Conservation (phyloP, 2,888 invertebrate genomes). For the Antheraea assamensis region DNA sequence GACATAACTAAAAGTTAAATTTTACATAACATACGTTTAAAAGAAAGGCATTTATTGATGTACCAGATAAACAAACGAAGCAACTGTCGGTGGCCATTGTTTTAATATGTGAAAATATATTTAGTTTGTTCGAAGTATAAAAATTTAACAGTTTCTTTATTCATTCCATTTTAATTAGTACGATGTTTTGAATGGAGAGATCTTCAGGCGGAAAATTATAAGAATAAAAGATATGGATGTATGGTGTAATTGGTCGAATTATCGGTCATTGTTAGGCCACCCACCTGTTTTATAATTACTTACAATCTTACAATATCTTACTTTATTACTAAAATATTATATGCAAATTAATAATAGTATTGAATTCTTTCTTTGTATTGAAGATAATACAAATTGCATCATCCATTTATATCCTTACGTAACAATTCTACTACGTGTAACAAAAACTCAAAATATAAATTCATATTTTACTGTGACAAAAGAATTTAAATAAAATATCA, state of each 20-base stretch:
- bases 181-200: conserved; percentile 24
- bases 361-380: background rate
- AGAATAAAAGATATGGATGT: conserved; percentile 1
- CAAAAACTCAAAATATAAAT: background rate
- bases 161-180: conserved; percentile 69
- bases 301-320: background rate
- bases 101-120: conserved; percentile 73
- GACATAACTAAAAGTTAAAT: conserved; percentile 64
- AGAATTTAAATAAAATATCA: too few species aligned
- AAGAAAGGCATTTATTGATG: conserved; percentile 75
- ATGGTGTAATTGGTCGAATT: background rate
- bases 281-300: conserved; percentile 12
- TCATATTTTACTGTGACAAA: background rate
- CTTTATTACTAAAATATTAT: conserved; percentile 2
- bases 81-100: conserved; percentile 78
- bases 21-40: conserved; percentile 64
- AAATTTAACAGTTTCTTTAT: conserved; percentile 59
- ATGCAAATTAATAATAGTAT: conserved; percentile 12
- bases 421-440: background rate
- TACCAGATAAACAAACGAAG: conserved; percentile 62
- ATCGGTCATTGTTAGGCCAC: background rate
- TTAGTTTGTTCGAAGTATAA: conserved; percentile 59
- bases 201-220: conserved; percentile 10
- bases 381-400: background rate
- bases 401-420: background rate